Evolutionary conservation across 2,113 vertebrate species (phyloP), one percentile per base, ranked within the genome.

Genomic region (Anhinga rufa): DNA sequence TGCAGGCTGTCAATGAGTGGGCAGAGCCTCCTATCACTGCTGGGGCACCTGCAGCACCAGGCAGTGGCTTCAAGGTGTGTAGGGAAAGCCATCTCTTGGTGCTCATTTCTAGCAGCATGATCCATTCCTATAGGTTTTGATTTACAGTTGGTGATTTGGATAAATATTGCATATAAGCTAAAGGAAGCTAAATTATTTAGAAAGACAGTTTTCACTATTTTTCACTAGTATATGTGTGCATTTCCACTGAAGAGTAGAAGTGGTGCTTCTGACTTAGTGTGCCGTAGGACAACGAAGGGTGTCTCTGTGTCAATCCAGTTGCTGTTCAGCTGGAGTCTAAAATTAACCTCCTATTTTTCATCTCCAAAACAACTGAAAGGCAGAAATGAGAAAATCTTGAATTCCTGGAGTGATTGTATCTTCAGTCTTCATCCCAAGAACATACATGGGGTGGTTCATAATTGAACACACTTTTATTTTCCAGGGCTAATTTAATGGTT

Each of bases 51-150:
- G 34, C 34, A 34, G 38, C 8, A 1, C 19, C 6, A 25, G 75
- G 38, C 21, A 51, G 18, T 1, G 4, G 2, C 28, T 68, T 60
- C 0, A 2, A 40, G 48, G 21, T 2, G 0, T 0, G 0, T 24
- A 36, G 29, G 52, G n/a, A 70, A 54, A 55, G 44, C 34, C 26
- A 14, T 4, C 11, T 20, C 46, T 76, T 40, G 16, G 36, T 26
- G 24, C 40, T 55, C 1, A 0, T 90, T 80, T 58, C 21, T 65
- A n/a, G 22, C 16, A 55, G 34, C 3, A 6, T 26, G 57, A 17
- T 36, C 48, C 7, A 1, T 29, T 69, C 22, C 61, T 60, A 3
- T 17, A 34, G 55, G 48, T 42, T 65, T 75, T 31, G 1, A 4
- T 40, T 78, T 74, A 28, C 20, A 28, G 0, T 0, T 18, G 17